A percentile compares a stretch with the other conserved stretches of the same genome.
Evolutionary conservation across 1,140 invertebrate genomes (phyloP).

Genomic region (Muscidifurax raptorellus): DNA sequence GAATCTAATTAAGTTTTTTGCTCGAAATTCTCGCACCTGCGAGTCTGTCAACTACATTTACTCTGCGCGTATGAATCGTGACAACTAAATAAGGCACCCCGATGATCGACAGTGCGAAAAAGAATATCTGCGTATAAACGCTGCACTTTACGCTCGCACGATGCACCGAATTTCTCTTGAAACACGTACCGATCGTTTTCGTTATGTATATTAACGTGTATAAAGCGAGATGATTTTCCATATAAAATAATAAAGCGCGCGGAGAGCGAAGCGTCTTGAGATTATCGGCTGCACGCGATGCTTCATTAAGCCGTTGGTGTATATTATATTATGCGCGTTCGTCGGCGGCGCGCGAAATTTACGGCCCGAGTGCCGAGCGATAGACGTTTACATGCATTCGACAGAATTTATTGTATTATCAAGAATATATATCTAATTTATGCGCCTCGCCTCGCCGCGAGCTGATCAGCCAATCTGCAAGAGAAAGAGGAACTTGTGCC

Average conservation of each 20-base stretch:
- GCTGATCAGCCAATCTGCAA: constrained; percentile 13
- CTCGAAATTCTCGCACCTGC: neutral
- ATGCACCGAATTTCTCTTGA: too few relatives aligned
- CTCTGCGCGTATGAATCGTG: neutral
- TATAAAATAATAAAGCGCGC: constrained; percentile 34
- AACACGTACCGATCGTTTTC: too few relatives aligned
- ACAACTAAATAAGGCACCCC: neutral
- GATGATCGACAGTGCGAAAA: constrained; percentile 2
- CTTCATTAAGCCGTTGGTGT: constrained; percentile 33
- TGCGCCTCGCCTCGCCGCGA: constrained; percentile 42
- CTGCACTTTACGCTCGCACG: too few relatives aligned
- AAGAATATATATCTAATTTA: constrained; percentile 63
- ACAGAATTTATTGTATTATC: constrained; percentile 68
- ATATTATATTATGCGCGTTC: neutral
- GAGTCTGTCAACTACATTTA: neutral
- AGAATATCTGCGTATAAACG: too few relatives aligned
- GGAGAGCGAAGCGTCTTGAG: neutral
- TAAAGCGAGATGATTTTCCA: neutral
- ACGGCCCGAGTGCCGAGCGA: constrained; percentile 40
- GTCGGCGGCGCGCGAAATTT: constrained; percentile 56
- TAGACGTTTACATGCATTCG: constrained; percentile 64
- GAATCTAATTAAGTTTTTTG: neutral
- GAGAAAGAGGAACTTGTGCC: neutral
- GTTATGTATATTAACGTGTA: too few relatives aligned
- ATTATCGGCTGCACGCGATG: neutral